A percentile compares a stretch with the other conserved stretches of the same genome.
phyloP scores from a whole-genome alignment of 1,140 invertebrate species.

The Brachionus sp. region DNA sequence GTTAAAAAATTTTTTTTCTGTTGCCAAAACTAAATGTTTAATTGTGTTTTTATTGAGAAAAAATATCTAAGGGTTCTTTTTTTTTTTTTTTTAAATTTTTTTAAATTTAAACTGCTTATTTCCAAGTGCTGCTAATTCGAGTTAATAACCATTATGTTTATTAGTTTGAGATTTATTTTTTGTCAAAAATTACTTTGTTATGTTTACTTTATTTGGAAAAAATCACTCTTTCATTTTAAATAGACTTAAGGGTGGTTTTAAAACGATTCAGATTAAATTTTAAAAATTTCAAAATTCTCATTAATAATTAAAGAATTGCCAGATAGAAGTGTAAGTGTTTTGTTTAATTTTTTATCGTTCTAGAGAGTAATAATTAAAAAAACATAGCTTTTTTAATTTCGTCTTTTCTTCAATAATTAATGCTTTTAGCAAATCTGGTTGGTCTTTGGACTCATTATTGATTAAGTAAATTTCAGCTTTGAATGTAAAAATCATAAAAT shows the following conservation, averaged over 20 bases:
- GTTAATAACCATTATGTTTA: slow-evolving; percentile 4
- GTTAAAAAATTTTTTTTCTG: background rate
- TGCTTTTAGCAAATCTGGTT: background rate
- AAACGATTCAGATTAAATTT: background rate
- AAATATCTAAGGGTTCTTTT: slow-evolving; percentile 17
- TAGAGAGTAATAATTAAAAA: background rate
- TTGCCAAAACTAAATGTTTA: slow-evolving; percentile 15
- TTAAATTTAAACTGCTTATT: background rate
- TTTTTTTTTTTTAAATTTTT: no score
- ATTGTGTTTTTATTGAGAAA: background rate
- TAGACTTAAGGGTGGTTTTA: background rate
- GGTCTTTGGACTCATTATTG: background rate
- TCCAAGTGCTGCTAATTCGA: background rate
- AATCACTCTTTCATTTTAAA: background rate
- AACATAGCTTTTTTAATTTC: background rate
- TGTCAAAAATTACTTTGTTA: background rate
- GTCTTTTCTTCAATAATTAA: background rate
- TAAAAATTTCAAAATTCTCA: background rate
- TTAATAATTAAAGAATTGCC: background rate
- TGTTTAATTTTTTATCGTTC: background rate
- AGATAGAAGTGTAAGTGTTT: background rate
- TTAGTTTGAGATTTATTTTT: background rate
- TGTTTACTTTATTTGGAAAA: background rate
- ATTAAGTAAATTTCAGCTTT: background rate
- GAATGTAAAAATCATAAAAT: background rate